Conservation (phyloP, 2,113 vertebrate species). For the Aptenodytes forsteri region DNA sequence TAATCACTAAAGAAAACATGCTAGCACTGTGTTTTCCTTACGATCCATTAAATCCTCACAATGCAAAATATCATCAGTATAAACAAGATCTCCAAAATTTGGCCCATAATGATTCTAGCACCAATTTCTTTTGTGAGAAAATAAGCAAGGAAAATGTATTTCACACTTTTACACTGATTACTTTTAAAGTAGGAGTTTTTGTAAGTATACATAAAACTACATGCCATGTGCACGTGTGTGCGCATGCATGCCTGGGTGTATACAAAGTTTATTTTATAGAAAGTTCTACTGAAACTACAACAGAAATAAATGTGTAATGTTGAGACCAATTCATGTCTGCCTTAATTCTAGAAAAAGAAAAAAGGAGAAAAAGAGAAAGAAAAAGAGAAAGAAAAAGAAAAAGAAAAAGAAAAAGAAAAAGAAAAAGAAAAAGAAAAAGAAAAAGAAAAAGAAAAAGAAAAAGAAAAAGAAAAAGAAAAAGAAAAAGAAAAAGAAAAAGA, state of each 20-base stretch:
- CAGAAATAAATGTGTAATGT: not conserved
- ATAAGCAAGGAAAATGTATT: not conserved
- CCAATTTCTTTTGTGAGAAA: not conserved
- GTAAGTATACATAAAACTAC: not conserved
- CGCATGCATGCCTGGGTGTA: fast-evolving
- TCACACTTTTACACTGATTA: not conserved
- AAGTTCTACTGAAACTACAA: not conserved
- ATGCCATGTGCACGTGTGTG: fast-evolving
- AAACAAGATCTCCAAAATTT: not conserved
- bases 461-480: too few species aligned
- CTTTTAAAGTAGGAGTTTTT: not conserved
- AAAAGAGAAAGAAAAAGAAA: too few species aligned
- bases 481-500: too few species aligned
- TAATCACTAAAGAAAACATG: not conserved
- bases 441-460: too few species aligned
- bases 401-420: too few species aligned
- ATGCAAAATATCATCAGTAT: not conserved
- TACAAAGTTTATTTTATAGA: not conserved
- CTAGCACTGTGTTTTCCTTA: not conserved
- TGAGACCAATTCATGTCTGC: not conserved
- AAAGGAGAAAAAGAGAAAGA: too few species aligned
- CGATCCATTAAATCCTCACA: not conserved
- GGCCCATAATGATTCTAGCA: not conserved
- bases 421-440: too few species aligned
- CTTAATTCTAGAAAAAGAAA: not conserved